A percentile compares a stretch with the other conserved stretches of the same genome.
Conservation (phyloP, 2,888 invertebrate genomes). For the Nineta flava region DNA sequence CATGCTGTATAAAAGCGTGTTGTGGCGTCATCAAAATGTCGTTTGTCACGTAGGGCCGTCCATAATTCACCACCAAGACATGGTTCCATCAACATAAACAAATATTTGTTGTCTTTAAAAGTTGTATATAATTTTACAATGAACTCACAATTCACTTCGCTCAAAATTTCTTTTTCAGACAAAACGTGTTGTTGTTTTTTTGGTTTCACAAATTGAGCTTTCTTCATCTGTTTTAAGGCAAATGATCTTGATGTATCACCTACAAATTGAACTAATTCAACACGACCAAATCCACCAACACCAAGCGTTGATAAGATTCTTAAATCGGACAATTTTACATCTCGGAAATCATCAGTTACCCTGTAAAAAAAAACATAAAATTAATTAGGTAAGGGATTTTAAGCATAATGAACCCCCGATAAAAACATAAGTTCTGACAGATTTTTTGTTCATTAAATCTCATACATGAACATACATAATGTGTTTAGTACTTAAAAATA, state of each 20-base stretch:
- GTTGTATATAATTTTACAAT: conserved; percentile 94
- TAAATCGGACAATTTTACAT: conserved; percentile 72
- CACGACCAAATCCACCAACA: conserved; percentile 96
- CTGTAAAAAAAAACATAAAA: too few relatives aligned
- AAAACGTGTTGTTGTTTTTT: conserved; percentile 98
- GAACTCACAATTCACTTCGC: conserved; percentile 88
- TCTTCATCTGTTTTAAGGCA: conserved; percentile 96
- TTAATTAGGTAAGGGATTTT: too few relatives aligned
- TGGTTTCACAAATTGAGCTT: conserved; percentile 95
- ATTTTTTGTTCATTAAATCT: too few relatives aligned
- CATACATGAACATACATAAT: too few relatives aligned
- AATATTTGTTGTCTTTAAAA: conserved; percentile 90
- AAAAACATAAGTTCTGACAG: too few relatives aligned
- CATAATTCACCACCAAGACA: conserved; percentile 97
- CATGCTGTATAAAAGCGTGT: conserved; percentile 94
- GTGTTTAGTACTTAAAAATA: too few relatives aligned
- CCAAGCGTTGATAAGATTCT: conserved; percentile 89
- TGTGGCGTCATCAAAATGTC: conserved; percentile 85
- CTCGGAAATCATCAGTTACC: conserved; percentile 76
- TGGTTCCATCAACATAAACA: conserved; percentile 98
- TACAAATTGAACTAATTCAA: conserved; percentile 86
- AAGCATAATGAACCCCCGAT: too few relatives aligned
- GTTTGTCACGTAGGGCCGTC: conserved; percentile 88
- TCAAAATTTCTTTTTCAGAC: conserved; percentile 98
- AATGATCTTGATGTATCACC: conserved; percentile 63